These are phyloP conservation scores for Caenorhabditis plicata DNA, from an alignment of 2,888 invertebrate species.

Conservation along the genomic window DNA sequence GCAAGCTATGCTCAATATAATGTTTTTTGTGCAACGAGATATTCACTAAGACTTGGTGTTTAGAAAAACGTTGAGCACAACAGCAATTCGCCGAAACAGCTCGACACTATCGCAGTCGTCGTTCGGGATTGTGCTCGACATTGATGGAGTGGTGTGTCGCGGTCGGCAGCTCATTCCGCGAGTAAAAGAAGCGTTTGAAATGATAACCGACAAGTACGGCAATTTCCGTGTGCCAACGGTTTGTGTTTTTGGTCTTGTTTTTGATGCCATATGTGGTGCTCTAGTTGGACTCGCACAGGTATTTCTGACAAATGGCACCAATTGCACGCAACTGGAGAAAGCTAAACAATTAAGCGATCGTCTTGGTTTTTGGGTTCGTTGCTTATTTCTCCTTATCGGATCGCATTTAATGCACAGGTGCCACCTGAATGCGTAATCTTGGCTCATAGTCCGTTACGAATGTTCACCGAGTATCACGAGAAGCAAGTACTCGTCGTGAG, in stretches of 20 bases:
- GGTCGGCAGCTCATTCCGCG: conserved; percentile 72
- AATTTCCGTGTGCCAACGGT: conserved; percentile 72
- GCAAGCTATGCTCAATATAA: too few relatives aligned
- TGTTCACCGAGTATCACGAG: conserved; percentile 73
- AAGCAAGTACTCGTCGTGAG: conserved; percentile 73
- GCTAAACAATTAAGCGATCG: conserved; percentile 72
- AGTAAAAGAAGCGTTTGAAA: conserved; percentile 72
- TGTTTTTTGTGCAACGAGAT: too few relatives aligned
- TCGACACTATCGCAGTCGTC: conserved; percentile 28
- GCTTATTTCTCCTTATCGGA: too few relatives aligned
- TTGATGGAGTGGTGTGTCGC: conserved; percentile 74
- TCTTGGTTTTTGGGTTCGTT: conserved; percentile 71
- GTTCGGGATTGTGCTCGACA: conserved; percentile 75
- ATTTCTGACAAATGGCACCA: conserved; percentile 75
- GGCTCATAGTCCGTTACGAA: conserved; percentile 73
- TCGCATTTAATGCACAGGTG: background rate
- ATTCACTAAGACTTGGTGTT: too few relatives aligned
- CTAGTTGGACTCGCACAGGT: too few relatives aligned
- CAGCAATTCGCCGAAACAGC: too few relatives aligned
- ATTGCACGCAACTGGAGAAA: conserved; percentile 71
- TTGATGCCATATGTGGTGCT: too few relatives aligned
- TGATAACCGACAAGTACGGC: conserved; percentile 70
- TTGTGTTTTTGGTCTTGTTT: background rate
- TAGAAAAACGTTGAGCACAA: too few relatives aligned
- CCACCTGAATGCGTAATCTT: conserved; percentile 69